Evolutionary conservation across 2,888 invertebrate genomes (phyloP).

Genomic region (Apotomis betuletana): DNA sequence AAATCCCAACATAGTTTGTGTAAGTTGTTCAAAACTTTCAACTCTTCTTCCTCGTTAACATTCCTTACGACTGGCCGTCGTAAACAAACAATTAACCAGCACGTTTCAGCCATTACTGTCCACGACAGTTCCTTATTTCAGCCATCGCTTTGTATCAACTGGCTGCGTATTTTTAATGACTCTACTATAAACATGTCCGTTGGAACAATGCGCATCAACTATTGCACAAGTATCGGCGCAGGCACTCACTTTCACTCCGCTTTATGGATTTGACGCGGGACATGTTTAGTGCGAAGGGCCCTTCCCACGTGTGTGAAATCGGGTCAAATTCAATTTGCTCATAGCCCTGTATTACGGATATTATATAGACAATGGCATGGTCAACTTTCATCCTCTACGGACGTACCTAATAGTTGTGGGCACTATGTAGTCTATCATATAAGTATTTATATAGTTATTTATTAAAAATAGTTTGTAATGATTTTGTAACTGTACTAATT

Average conservation of each 20-base stretch:
- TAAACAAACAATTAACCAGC: slow-evolving; percentile 13
- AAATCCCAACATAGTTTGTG: neutral
- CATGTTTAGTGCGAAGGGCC: slow-evolving; percentile 14
- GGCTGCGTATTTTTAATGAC: slow-evolving; percentile 34
- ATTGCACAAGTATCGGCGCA: slow-evolving; percentile 34
- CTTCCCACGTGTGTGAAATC: neutral
- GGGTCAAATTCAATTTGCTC: neutral
- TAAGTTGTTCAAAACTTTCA: neutral
- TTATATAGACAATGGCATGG: too few relatives aligned
- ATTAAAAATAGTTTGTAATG: too few relatives aligned
- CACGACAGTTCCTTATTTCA: slow-evolving; percentile 14
- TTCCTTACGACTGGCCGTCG: slow-evolving; percentile 5
- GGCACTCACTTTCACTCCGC: slow-evolving; percentile 24
- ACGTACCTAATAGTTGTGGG: too few relatives aligned
- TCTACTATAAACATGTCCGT: slow-evolving; percentile 25
- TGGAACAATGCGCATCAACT: slow-evolving; percentile 52
- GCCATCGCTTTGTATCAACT: slow-evolving; percentile 22
- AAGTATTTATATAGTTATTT: too few relatives aligned
- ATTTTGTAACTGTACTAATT: too few relatives aligned
- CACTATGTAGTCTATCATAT: too few relatives aligned
- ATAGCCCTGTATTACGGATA: neutral
- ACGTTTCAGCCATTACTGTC: slow-evolving; percentile 28
- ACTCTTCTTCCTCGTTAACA: neutral
- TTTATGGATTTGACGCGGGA: slow-evolving; percentile 27
- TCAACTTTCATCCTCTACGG: too few relatives aligned